Conservation (phyloP, 2,797 vertebrate species). For the Clamator glandarius region DNA sequence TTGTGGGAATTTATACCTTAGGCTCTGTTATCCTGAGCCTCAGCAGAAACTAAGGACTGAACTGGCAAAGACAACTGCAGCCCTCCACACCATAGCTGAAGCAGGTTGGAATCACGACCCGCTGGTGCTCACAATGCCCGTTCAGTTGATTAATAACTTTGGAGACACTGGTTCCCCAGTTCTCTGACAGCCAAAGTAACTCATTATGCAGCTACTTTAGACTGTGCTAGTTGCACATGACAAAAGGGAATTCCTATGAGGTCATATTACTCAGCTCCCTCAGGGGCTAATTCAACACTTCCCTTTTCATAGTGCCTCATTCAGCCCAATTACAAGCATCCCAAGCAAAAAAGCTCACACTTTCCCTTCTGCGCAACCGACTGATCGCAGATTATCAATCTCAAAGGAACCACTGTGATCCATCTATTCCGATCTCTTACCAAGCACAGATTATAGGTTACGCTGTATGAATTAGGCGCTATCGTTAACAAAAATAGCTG, state of each 20-base stretch:
- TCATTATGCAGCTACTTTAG: slow-evolving; percentile 67
- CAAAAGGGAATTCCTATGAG: slow-evolving; percentile 67
- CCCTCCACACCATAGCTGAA: background rate
- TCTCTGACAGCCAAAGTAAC: slow-evolving; percentile 58
- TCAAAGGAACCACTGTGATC: slow-evolving; percentile 23
- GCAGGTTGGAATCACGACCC: slow-evolving; percentile 39
- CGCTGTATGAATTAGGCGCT: background rate
- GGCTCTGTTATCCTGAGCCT: background rate
- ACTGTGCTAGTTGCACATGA: slow-evolving; percentile 45
- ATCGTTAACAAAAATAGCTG: slow-evolving; percentile 32
- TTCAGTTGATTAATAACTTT: slow-evolving; percentile 64
- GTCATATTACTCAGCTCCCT: slow-evolving; percentile 69
- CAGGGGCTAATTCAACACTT: slow-evolving; percentile 70
- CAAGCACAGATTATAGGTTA: slow-evolving; percentile 15
- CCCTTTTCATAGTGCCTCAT: slow-evolving; percentile 67
- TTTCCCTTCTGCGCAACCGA: slow-evolving; percentile 54
- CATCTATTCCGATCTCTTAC: background rate
- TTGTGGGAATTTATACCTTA: background rate
- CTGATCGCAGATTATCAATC: slow-evolving; percentile 55
- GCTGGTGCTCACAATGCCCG: slow-evolving; percentile 31
- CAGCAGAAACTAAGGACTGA: background rate
- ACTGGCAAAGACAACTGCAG: slow-evolving; percentile 25
- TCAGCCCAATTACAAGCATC: slow-evolving; percentile 52
- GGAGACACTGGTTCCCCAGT: slow-evolving; percentile 49
- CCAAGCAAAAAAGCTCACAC: slow-evolving; percentile 59